Base-by-base conservation (phyloP, 2,797 vertebrate genomes). In the Danio tinwini region DNA sequence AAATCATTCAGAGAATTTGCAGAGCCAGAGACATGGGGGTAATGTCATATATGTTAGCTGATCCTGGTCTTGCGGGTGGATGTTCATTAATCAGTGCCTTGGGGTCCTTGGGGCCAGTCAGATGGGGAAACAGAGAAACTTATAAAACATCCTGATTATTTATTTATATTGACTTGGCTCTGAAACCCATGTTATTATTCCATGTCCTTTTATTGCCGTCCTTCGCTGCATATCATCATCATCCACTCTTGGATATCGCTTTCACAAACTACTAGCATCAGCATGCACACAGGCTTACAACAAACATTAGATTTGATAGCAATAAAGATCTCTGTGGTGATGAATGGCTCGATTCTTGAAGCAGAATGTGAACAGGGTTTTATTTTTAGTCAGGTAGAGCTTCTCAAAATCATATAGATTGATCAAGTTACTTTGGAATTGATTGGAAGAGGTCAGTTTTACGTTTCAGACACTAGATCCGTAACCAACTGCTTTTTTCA, bases 1-100 rank as follows among this genome's bases (percentile, higher is more conserved):
- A 96, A 97, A 98, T 97, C 95, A 97, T 96, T 96, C 94, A 96
- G 92, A 93, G 94, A 94, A 94, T 93, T 94, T 95, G 94, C 91
- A 88, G 93, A 94, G 91, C 91, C 89, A 88, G 91, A 95, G 92
- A 95, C 92, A 92, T 92, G 91, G 91, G 91, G 92, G 89, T 94
- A 95, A 94, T 94, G 90, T 92, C 92, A 93, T 91, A 92, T 94
- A 96, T 95, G 95, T 95, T 94, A 96, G 91, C 91, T 93, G 94
- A 95, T 96, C 95, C 89, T 91, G 92, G 88, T 91, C 87, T 92
- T 88, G 91, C 88, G 90, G 92, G 91, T 90, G 84, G 74, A 87
- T 70, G 61, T 74, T 88, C 91, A 93, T 93, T 92, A 93, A 93
- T 96, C 95, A 95, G 93, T 93, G 94, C 92, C 94, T 88, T 78